These are phyloP conservation scores for Columba livia DNA, from an alignment of 2,113 vertebrate species.

Conservation along the genomic window DNA sequence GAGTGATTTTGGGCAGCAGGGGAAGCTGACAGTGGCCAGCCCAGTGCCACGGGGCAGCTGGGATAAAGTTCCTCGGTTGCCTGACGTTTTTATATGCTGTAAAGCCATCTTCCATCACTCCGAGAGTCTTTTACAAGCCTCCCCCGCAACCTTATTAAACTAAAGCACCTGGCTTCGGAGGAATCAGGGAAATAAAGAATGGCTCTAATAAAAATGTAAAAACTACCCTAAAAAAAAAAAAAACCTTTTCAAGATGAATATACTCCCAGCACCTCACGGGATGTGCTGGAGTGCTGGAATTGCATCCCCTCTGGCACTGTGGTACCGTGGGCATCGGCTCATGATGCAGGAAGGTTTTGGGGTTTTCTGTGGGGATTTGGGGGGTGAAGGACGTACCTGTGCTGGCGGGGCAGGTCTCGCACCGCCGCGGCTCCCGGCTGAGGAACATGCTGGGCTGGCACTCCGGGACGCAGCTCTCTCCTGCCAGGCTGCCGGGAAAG, in stretches of 20 bases:
- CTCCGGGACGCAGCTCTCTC: slow-evolving; percentile 85
- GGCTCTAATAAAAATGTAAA: slow-evolving; percentile 52
- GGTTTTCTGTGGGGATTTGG: background rate
- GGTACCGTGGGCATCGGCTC: fast-evolving
- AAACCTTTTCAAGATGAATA: background rate
- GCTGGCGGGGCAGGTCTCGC: slow-evolving; percentile 80
- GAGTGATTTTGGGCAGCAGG: background rate
- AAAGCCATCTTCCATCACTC: slow-evolving; percentile 34
- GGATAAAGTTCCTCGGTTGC: background rate
- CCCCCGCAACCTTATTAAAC: slow-evolving; percentile 51
- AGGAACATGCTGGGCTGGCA: slow-evolving; percentile 86
- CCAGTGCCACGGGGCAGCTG: fast-evolving
- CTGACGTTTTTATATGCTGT: background rate
- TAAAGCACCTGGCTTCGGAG: slow-evolving; percentile 42
- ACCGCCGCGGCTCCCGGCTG: slow-evolving; percentile 80
- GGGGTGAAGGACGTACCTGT: slow-evolving; percentile 72
- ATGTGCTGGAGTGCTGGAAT: background rate
- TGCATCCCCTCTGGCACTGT: background rate
- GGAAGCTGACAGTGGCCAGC: fast-evolving
- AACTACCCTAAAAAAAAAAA: slow-evolving; percentile 15
- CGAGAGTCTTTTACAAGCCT: background rate
- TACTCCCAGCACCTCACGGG: background rate
- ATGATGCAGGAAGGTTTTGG: fast-evolving
- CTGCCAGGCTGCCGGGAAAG: slow-evolving; percentile 78
- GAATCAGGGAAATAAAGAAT: slow-evolving; percentile 36